These are phyloP conservation scores for Odocoileus virginianus DNA, from an alignment of 2,113 vertebrate genomes.

Conservation along the genomic window DNA sequence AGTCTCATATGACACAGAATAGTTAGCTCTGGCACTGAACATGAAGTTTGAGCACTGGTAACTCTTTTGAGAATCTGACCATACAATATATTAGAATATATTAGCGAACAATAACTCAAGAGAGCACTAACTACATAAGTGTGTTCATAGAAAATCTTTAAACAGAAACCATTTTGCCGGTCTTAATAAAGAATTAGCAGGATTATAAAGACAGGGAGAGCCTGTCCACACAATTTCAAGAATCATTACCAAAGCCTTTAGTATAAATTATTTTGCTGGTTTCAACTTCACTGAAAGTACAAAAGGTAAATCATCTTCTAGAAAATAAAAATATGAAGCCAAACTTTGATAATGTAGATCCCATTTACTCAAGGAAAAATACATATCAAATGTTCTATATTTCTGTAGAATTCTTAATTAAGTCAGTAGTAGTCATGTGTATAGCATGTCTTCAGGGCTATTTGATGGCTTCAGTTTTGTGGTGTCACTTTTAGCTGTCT, in stretches of 20 bases:
- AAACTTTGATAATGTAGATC: neutral
- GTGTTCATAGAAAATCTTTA: neutral
- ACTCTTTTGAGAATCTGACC: neutral
- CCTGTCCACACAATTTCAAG: neutral
- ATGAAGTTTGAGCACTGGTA: neutral
- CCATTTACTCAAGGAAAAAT: neutral
- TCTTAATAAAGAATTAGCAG: neutral
- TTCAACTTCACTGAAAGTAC: neutral
- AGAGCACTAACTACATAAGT: neutral
- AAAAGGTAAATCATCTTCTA: neutral
- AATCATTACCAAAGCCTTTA: neutral
- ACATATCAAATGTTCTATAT: neutral
- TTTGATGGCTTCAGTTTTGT: neutral
- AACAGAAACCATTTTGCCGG: neutral
- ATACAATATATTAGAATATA: neutral
- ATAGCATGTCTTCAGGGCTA: neutral
- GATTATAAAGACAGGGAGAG: neutral
- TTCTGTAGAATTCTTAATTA: neutral
- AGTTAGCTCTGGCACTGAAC: neutral
- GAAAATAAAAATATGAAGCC: neutral
- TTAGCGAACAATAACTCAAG: neutral
- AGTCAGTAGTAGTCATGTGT: neutral
- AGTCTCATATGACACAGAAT: neutral
- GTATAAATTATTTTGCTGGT: neutral
- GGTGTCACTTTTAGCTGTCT: neutral